phyloP scores from a whole-genome alignment of 2,888 invertebrate species.

The Leptodirus hochenwartii region DNA sequence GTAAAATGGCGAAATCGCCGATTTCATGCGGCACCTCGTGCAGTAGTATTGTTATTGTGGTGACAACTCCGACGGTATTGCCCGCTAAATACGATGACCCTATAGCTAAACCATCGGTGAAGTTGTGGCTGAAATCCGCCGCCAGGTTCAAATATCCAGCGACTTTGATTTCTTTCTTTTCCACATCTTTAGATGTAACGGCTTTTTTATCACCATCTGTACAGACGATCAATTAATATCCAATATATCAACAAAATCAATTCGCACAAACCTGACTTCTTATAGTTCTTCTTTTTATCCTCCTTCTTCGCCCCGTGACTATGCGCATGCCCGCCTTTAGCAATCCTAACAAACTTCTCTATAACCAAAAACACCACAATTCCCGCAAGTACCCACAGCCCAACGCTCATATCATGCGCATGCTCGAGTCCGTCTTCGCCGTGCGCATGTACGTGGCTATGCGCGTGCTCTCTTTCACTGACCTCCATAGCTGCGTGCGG shows the following conservation, averaged over 20 bases:
- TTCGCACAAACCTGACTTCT: constrained; percentile 14
- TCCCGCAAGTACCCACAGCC: constrained; percentile 86
- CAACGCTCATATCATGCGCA: constrained; percentile 71
- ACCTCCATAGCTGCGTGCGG: constrained; percentile 75
- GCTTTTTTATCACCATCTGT: constrained; percentile 29
- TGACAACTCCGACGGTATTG: constrained; percentile 67
- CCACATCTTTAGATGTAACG: constrained; percentile 24
- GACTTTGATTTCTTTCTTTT: constrained; percentile 47
- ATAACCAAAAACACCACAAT: constrained; percentile 83
- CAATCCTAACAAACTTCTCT: constrained; percentile 77
- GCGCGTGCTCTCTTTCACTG: constrained; percentile 25
- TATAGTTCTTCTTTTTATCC: constrained; percentile 11
- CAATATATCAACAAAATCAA: no score
- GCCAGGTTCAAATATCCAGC: constrained; percentile 92
- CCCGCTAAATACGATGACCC: constrained; percentile 95
- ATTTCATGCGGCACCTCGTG: constrained; percentile 99
- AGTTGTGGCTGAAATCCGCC: constrained; percentile 97
- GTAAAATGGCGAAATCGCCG: constrained; percentile 96
- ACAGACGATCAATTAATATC: constrained; percentile 17
- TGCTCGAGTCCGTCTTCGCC: constrained; percentile 35
- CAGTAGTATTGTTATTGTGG: constrained; percentile 87
- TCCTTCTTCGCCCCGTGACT: constrained; percentile 17
- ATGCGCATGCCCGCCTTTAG: constrained; percentile 72
- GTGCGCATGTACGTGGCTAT: constrained; percentile 34
- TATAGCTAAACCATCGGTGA: constrained; percentile 97